phyloP scores from a whole-genome alignment of 2,113 vertebrate genomes.

The Orthonyx spaldingii region DNA sequence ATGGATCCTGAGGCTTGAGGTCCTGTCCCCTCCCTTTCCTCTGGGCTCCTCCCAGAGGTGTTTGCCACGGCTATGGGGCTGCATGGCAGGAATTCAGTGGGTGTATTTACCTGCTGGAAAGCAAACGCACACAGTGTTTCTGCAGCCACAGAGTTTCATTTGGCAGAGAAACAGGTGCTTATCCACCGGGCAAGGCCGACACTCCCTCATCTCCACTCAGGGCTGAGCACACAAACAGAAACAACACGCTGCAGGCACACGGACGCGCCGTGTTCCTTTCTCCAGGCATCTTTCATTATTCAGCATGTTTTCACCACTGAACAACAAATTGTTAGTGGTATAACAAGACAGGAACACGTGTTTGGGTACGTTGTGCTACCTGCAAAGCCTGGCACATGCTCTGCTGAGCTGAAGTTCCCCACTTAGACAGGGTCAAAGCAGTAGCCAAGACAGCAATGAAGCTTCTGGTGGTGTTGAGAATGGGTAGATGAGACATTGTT shows the following conservation, averaged over 20 bases:
- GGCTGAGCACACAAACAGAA: conserved; percentile 46
- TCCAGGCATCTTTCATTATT: conserved; percentile 69
- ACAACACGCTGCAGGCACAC: conserved; percentile 15
- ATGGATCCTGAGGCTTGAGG: not conserved
- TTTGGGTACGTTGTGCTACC: not conserved
- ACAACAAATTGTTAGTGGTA: conserved; percentile 62
- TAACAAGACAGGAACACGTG: conserved; percentile 58
- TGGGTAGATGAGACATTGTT: not conserved
- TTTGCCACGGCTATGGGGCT: not conserved
- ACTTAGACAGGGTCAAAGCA: not conserved
- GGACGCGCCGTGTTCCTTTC: conserved; percentile 25
- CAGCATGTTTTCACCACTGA: conserved; percentile 51
- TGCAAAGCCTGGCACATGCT: not conserved
- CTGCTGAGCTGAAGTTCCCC: not conserved
- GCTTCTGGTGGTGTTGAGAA: not conserved
- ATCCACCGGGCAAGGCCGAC: conserved; percentile 23
- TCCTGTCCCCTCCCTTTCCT: not conserved
- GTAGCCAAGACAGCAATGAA: not conserved
- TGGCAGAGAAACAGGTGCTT: conserved; percentile 31
- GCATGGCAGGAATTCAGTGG: not conserved
- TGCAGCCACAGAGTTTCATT: conserved; percentile 51
- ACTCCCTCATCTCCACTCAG: conserved; percentile 31
- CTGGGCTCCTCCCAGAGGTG: not conserved
- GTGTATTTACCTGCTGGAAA: conserved; percentile 33
- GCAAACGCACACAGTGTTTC: not conserved